These are phyloP conservation scores for Chaetodon trifascialis DNA, from an alignment of 2,113 vertebrate species.

Conservation along the genomic window DNA sequence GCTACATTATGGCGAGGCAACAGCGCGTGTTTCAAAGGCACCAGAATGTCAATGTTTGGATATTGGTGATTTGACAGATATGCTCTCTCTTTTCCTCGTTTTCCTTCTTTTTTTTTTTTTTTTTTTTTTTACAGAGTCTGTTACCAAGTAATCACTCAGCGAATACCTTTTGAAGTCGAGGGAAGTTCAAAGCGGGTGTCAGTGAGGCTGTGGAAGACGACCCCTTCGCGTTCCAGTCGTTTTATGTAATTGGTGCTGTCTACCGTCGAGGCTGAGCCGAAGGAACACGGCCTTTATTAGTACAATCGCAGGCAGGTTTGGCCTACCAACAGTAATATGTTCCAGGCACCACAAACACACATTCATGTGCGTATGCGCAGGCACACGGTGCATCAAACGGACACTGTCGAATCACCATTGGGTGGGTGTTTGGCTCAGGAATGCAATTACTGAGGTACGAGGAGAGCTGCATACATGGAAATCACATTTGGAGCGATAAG, in stretches of 20 bases:
- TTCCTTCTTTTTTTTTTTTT: background rate
- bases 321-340: constrained; percentile 87
- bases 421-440: constrained; percentile 73
- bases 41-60: constrained; percentile 83
- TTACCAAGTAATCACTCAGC: constrained; percentile 85
- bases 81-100: constrained; percentile 22
- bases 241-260: constrained; percentile 93
- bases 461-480: constrained; percentile 47
- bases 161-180: constrained; percentile 89
- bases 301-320: constrained; percentile 91
- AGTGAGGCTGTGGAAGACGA: constrained; percentile 80
- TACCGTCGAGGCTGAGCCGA: constrained; percentile 89
- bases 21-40: constrained; percentile 58
- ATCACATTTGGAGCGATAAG: constrained; percentile 56
- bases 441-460: constrained; percentile 65
- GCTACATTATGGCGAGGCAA: constrained; percentile 14
- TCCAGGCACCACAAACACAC: constrained; percentile 68
- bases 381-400: constrained; percentile 65
- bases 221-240: constrained; percentile 87
- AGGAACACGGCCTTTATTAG: constrained; percentile 91
- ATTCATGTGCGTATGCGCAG: constrained; percentile 51
- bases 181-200: constrained; percentile 89
- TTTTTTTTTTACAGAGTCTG: constrained; percentile 70
- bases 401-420: constrained; percentile 77
- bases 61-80: constrained; percentile 86